Evolutionary conservation across 2,797 vertebrate species (phyloP), one percentile per base, ranked within the genome.

Genomic region (Etheostoma perlongum): DNA sequence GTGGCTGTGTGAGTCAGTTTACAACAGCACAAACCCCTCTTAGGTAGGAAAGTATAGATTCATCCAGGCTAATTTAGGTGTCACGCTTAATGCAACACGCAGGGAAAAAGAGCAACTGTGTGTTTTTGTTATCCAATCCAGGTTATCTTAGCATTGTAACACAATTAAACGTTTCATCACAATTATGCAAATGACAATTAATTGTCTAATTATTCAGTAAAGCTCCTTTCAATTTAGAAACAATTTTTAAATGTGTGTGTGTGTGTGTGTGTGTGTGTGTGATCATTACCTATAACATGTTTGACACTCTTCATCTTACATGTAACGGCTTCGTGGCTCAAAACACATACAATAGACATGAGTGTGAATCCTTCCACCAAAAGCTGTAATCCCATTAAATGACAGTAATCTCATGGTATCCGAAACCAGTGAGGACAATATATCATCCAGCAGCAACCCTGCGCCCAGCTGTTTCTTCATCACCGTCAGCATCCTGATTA

Each of bases 201-300:
- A 27, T 27, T 27, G 27, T 27, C 27, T 27, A 27, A 27, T 27
- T 27, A 27, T 27, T 27, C 3, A 27, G 27, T 27, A 27, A 27
- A 27, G 33, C 33, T 1, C 33, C 33, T 33, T 33, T 33, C 7
- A 33, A 33, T 33, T 33, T 33, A 33, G 33, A 33, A 33, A 33
- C 33, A 33, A 33, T 33, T 33, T 33, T 33, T 33, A 33, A 33
- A 8, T 53, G 33, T 46, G 51, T 74, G 72, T 51, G 21, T 59
- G 61, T 64, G 61, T 52, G 15, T 71, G 46, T 42, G 25, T 46
- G 54, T 54, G 48, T 71, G 27, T 61, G 46, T 52, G 40, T 64
- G 52, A 47, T 48, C 49, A 30, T 87, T 93, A 93, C 91, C 90
- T 79, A 88, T 86, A 58, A 89, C 47, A 65, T 90, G 77, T 74